These are phyloP conservation scores for Gymnothorax javanicus DNA, from an alignment of 2,797 vertebrate species.

Conservation along the genomic window DNA sequence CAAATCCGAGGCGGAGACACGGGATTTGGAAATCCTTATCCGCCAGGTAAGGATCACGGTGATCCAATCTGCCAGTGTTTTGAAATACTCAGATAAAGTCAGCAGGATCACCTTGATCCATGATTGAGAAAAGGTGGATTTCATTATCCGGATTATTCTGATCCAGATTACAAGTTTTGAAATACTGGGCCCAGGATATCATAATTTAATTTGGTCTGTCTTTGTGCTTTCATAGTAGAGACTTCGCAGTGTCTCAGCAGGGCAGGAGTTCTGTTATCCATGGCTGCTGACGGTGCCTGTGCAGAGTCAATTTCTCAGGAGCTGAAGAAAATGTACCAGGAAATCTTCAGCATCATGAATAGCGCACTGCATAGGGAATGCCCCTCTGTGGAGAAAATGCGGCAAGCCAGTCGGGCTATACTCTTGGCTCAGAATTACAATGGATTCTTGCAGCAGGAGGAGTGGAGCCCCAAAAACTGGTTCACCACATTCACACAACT, in stretches of 20 bases:
- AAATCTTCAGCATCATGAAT: slow-evolving; percentile 8
- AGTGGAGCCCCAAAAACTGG: not conserved
- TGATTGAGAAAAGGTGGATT: too few relatives aligned
- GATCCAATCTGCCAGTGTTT: too few relatives aligned
- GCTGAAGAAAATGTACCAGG: not conserved
- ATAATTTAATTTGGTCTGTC: not conserved
- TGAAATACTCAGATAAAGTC: too few relatives aligned
- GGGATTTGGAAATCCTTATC: too few relatives aligned
- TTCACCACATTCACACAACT: not conserved
- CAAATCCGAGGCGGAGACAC: too few relatives aligned
- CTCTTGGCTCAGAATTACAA: not conserved
- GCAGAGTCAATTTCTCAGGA: slow-evolving; percentile 9
- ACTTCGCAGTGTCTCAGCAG: not conserved
- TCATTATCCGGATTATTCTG: not conserved
- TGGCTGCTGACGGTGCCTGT: not conserved
- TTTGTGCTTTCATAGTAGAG: not conserved
- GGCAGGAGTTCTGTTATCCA: not conserved
- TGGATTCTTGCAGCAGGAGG: not conserved
- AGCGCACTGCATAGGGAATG: not conserved
- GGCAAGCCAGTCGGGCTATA: not conserved
- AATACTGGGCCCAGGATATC: not conserved
- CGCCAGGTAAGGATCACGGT: too few relatives aligned
- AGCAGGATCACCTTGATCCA: too few relatives aligned
- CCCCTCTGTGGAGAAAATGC: not conserved
- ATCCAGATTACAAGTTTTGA: not conserved